A percentile compares a stretch with the other conserved stretches of the same genome.
Conservation (phyloP, 1,140 invertebrate species). For the Oryctes rhinoceros region DNA sequence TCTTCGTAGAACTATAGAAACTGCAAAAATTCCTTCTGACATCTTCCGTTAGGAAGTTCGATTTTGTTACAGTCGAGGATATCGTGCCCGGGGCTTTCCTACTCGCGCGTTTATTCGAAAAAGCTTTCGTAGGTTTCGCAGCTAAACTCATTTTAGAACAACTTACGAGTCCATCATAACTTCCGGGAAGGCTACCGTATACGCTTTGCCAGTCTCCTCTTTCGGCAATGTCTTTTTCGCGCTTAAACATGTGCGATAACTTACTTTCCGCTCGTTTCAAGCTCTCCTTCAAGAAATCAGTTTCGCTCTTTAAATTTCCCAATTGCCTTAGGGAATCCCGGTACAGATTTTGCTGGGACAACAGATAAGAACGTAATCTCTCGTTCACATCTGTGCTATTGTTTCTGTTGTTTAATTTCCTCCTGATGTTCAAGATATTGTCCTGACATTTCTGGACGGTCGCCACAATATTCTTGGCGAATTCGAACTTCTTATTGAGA, state of each 20-base stretch:
- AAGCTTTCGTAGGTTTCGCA: neutral
- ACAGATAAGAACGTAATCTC: slow-evolving; percentile 3
- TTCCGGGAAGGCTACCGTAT: neutral
- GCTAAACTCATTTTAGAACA: neutral
- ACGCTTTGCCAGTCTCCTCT: neutral
- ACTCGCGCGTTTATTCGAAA: no score
- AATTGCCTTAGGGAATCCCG: slow-evolving; percentile 46
- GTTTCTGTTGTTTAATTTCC: slow-evolving; percentile 38
- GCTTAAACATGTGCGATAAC: neutral
- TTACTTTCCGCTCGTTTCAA: slow-evolving; percentile 46
- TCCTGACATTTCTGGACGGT: slow-evolving; percentile 50
- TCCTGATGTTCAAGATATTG: slow-evolving; percentile 49
- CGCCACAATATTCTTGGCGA: slow-evolving; percentile 46
- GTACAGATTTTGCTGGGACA: slow-evolving; percentile 51
- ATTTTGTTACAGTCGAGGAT: no score
- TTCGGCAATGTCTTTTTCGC: neutral
- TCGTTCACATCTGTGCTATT: neutral
- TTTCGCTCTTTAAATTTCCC: slow-evolving; percentile 49
- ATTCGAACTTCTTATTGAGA: slow-evolving; percentile 42
- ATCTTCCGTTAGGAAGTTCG: no score
- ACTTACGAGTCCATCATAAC: neutral
- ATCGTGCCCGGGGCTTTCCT: no score
- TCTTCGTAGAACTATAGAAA: neutral
- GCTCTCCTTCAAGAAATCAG: slow-evolving; percentile 47
- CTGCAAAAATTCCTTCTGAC: no score